Conservation (phyloP, 2,797 vertebrate species). For the Sebastolobus alascanus region DNA sequence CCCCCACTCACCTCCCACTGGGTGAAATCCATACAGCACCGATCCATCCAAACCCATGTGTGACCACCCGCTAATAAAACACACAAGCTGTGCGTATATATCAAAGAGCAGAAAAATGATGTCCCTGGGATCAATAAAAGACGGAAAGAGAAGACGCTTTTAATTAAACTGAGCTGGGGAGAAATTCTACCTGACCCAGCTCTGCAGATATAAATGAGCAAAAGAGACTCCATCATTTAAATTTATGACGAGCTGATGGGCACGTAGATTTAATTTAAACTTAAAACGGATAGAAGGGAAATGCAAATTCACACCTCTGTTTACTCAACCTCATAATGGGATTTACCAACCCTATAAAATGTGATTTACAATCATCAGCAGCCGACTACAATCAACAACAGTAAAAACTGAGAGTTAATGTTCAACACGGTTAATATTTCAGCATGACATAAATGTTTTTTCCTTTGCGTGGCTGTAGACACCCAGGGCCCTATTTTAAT, state of each 20-base stretch:
- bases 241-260: constrained; percentile 29
- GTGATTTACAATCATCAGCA: not conserved
- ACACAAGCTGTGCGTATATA: not conserved
- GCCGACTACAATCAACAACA: not conserved
- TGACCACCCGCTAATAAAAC: constrained; percentile 36
- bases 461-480: not conserved
- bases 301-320: not conserved
- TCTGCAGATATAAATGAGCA: not conserved
- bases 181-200: not conserved
- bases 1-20: not conserved
- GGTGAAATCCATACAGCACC: constrained; percentile 9
- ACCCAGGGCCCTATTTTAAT: not conserved
- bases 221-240: constrained; percentile 1
- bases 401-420: not conserved
- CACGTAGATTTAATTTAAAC: constrained; percentile 12
- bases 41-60: not conserved
- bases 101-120: constrained; percentile 6
- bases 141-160: constrained; percentile 13
- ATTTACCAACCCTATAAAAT: not conserved
- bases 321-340: not conserved
- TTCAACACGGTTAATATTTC: not conserved
- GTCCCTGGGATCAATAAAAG: constrained; percentile 39
- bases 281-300: not conserved
- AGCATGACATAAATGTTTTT: not conserved
- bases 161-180: constrained; percentile 27